Evolutionary conservation across 92 coral and sea anemone species (phyloP), one percentile per base, ranked within the genome.

Genomic region (Meandrina meandrites): DNA sequence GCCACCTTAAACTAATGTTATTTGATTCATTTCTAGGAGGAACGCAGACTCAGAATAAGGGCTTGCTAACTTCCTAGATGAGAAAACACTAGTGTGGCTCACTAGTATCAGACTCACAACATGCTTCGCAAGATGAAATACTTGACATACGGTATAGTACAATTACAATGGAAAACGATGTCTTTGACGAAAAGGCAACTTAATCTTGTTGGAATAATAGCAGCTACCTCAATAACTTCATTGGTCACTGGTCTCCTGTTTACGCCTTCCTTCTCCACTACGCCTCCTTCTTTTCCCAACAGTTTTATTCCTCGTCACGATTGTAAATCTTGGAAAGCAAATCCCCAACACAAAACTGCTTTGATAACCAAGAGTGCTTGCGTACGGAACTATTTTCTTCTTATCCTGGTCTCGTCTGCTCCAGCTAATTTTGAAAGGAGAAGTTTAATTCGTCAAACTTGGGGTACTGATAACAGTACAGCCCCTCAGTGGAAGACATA

Each of bases 271-370:
- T 11, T 1, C 71, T 66, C 71, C 6, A 66, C 5, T 27, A 17
- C 71, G 14, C 17, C 71, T 27, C 34, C 21, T 5, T 8, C 79
- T 5, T 19, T 48, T 31, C 22, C 34, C 60, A 27, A 1, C 9
- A 4, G 24, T 31, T 27, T 51, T 32, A 54, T 11, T 56, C 68
- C 68, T 51, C 40, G 8, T 19, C 35, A 16, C 14, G 79, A 76
- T 47, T 76, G 79, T 27, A 76, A 42, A 76, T 76, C 79, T 76
- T 76, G 79, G 79, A 76, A 76, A 76, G 27, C 57, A 16, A 45
- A 58, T 45, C 19, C 79, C 34, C 53, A 76, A 9, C 79, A 76
- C 19, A 76, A 47, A 45, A 76, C 56, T 2, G 10, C 79, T 45
- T 54, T 79, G 31, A 53, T 79, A 51, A 79, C 82, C 82, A 53